phyloP scores from a whole-genome alignment of 2,797 vertebrate genomes.

The Eutrigla gurnardus region DNA sequence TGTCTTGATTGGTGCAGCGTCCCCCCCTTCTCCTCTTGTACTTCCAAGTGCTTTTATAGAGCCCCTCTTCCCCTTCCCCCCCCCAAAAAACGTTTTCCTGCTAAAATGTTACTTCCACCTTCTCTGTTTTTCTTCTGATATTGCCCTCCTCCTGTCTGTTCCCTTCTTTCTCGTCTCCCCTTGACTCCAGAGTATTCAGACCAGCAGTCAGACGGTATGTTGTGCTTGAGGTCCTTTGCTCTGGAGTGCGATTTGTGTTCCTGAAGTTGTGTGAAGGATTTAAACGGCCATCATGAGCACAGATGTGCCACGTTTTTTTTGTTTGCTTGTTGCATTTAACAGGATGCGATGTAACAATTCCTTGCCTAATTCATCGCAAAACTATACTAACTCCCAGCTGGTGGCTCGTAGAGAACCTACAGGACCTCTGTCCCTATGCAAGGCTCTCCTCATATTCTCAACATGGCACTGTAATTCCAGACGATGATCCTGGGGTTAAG shows the following conservation, averaged over 20 bases:
- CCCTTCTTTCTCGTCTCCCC: constrained; percentile 62
- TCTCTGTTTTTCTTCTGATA: constrained; percentile 62
- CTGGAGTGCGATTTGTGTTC: constrained; percentile 68
- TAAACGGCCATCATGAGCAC: constrained; percentile 32
- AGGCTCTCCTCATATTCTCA: constrained; percentile 20
- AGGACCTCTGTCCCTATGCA: neutral
- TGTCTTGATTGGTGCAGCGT: constrained; percentile 13
- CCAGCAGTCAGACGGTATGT: constrained; percentile 85
- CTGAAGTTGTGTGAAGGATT: constrained; percentile 49
- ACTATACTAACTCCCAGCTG: constrained; percentile 50
- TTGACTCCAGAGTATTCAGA: constrained; percentile 85
- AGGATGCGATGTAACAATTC: constrained; percentile 43
- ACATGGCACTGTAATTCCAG: neutral
- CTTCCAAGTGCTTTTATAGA: constrained; percentile 40
- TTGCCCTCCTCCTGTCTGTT: constrained; percentile 62
- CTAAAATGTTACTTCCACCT: constrained; percentile 47
- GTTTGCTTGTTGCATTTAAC: constrained; percentile 69
- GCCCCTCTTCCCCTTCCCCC: neutral
- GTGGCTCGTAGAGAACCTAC: constrained; percentile 29
- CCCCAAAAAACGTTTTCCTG: constrained; percentile 19
- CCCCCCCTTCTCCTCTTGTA: neutral
- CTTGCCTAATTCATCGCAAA: constrained; percentile 45
- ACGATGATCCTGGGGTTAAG: neutral
- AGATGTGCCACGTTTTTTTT: constrained; percentile 40
- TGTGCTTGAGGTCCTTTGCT: constrained; percentile 63